phyloP scores from a whole-genome alignment of 1,140 invertebrate genomes.

The Anagrus nilaparvatae region DNA sequence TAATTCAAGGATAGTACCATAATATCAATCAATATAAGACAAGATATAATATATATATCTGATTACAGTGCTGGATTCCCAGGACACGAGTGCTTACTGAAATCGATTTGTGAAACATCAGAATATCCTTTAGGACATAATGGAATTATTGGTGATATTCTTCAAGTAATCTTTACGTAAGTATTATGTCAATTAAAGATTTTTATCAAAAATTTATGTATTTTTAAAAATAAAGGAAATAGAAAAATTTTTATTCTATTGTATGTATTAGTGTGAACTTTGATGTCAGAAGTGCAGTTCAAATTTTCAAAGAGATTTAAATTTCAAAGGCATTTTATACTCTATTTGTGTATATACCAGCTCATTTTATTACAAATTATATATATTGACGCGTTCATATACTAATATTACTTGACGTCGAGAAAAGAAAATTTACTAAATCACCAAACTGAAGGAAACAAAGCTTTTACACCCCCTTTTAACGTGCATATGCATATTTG shows the following conservation, averaged over 20 bases:
- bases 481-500: too few relatives aligned
- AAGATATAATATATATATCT: conserved; percentile 22
- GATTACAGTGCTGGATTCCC: conserved; percentile 27
- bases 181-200: conserved; percentile 16
- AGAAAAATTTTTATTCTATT: not conserved
- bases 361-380: too few relatives aligned
- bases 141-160: conserved; percentile 29
- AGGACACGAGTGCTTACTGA: conserved; percentile 27
- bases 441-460: too few relatives aligned
- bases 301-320: not conserved
- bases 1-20: conserved; percentile 14
- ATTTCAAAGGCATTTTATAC: not conserved
- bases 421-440: too few relatives aligned
- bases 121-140: conserved; percentile 22
- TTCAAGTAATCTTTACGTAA: conserved; percentile 32
- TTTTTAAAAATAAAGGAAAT: not conserved
- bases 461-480: too few relatives aligned
- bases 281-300: not conserved
- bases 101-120: conserved; percentile 31
- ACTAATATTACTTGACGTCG: too few relatives aligned
- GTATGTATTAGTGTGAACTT: not conserved
- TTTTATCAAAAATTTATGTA: not conserved
- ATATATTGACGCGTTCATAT: too few relatives aligned
- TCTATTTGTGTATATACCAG: too few relatives aligned
- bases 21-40: conserved; percentile 12